A percentile compares a stretch with the other conserved stretches of the same genome.
Evolutionary conservation across 1,140 invertebrate species (phyloP).

Genomic region (Cydia amplana): DNA sequence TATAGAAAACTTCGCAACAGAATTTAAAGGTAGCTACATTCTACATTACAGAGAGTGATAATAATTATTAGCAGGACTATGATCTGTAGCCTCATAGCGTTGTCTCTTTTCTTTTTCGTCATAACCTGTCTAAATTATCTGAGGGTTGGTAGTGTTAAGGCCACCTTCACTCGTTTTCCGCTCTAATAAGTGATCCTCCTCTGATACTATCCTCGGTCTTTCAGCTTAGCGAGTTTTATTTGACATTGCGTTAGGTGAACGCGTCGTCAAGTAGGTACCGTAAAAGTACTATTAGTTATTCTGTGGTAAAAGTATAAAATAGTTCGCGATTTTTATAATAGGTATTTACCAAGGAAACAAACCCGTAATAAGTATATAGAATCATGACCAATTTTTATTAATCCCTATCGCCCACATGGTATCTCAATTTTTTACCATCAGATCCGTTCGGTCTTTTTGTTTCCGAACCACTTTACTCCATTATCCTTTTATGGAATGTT

Average conservation of each 20-base stretch:
- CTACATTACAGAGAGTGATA: no score
- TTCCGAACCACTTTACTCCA: constrained; percentile 21
- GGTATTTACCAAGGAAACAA: not conserved
- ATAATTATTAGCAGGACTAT: no score
- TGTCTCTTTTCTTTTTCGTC: no score
- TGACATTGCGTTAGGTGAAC: not conserved
- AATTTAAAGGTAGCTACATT: not conserved
- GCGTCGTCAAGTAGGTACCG: not conserved
- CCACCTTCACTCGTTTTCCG: no score
- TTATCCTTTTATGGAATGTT: constrained; percentile 29
- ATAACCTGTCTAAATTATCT: no score
- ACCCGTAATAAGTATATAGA: not conserved
- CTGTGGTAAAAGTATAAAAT: no score
- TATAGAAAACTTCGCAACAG: not conserved
- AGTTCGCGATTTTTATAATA: not conserved
- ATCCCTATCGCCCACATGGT: constrained; percentile 1
- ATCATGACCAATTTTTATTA: constrained; percentile 10
- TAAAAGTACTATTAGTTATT: no score
- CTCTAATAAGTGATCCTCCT: no score
- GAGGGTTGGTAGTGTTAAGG: no score
- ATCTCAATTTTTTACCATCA: not conserved
- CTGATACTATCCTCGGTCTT: no score
- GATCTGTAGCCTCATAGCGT: no score
- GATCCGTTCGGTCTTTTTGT: constrained; percentile 14
- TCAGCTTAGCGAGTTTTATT: no score